These are phyloP conservation scores for Palaemon carinicauda DNA, from an alignment of 1,140 invertebrate genomes.

Conservation along the genomic window DNA sequence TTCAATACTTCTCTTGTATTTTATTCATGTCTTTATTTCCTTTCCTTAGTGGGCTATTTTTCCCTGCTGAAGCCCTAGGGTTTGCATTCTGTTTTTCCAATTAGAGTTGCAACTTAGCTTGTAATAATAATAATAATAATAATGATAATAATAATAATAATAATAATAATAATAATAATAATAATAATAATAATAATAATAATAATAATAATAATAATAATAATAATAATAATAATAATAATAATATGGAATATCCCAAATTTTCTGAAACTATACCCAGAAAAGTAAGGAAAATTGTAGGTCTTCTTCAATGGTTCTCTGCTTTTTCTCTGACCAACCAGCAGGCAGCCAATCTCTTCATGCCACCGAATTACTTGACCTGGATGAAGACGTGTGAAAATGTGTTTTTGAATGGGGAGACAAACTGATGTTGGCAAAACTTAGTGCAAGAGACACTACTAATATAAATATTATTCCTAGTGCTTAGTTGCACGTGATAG, in stretches of 20 bases:
- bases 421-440: constrained; percentile 14
- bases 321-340: constrained; percentile 34
- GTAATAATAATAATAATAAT: too few species aligned
- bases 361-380: not conserved
- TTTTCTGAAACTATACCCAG: not conserved
- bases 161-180: too few species aligned
- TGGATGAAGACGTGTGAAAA: not conserved
- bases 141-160: too few species aligned
- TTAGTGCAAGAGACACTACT: constrained; percentile 24
- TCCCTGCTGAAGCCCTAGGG: too few species aligned
- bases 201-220: too few species aligned
- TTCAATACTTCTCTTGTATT: too few species aligned
- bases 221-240: too few species aligned
- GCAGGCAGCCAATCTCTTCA: not conserved
- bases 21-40: too few species aligned
- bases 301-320: not conserved
- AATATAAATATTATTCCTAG: not conserved
- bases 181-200: too few species aligned
- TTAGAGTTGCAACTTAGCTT: too few species aligned
- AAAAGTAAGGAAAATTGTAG: not conserved
- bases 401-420: not conserved
- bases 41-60: too few species aligned
- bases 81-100: too few species aligned
- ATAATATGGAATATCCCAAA: not conserved
- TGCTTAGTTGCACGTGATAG: not conserved